Evolutionary conservation across 2,797 vertebrate genomes (phyloP), one percentile per base, ranked within the genome.

Genomic region (Ctenopoma multispine): DNA sequence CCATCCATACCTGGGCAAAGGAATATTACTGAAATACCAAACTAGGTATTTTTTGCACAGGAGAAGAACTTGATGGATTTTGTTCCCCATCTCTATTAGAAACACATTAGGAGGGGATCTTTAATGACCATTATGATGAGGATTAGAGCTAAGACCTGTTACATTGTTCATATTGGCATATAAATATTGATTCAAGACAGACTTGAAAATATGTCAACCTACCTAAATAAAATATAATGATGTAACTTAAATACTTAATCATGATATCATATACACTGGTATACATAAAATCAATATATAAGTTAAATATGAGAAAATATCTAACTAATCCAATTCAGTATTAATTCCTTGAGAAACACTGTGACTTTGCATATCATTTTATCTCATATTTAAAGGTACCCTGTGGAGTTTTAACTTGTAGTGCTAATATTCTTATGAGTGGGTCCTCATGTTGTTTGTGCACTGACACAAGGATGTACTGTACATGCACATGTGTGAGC

Each of bases 301-400:
- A 47, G 10, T 44, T 36, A n/a, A 40, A 56, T 41, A 31, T 29
- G 15, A 49, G 2, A 0, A 17, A 7, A 11, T 50, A 6, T 27
- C 20, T 63, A 24, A 60, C 38, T 17, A n/a, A n/a, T 48, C 36
- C 17, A 72, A 56, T 53, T 55, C 7, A 27, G 4, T 67, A 38
- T 38, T 11, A 31, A 43, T 27, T 18, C 65, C 60, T 58, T 84
- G 81, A 74, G 79, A 85, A 85, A 85, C 84, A 87, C 66, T 85
- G 80, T 81, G 55, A 70, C 74, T 31, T 69, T 71, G 36, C 55
- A 68, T 66, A 81, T 82, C 67, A 86, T 87, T 47, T 70, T 54
- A 63, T 70, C 58, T 75, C 49, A 71, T 34, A 51, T 43, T 48
- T 58, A 72, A 73, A 81, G 81, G 76, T 72, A 46, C 51, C 55